Conservation (phyloP, 2,797 vertebrate genomes). For the Alca torda region DNA sequence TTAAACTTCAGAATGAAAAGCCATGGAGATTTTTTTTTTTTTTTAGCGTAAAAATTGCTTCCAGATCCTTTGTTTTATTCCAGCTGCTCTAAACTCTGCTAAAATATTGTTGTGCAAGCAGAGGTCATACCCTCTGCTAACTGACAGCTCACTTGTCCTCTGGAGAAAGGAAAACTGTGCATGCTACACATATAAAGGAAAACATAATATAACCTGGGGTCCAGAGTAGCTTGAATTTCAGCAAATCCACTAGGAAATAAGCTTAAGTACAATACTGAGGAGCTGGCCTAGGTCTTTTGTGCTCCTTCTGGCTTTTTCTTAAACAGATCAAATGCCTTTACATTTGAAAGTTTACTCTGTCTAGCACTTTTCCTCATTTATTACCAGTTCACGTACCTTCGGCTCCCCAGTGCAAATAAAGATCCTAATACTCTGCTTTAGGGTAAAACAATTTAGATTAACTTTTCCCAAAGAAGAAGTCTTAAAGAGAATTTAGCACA, state of each 20-base stretch:
- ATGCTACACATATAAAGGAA: background rate
- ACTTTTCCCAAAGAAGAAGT: background rate
- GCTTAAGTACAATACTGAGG: background rate
- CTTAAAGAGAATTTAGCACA: background rate
- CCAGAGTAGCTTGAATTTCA: slow-evolving; percentile 2
- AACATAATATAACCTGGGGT: background rate
- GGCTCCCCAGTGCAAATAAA: background rate
- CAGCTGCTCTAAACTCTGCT: background rate
- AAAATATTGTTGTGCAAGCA: background rate
- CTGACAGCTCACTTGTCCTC: slow-evolving; percentile 14
- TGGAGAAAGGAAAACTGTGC: background rate
- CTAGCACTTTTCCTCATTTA: background rate
- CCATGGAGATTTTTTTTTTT: background rate
- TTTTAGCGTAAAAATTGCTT: slow-evolving; percentile 11
- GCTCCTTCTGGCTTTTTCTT: background rate
- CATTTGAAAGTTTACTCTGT: background rate
- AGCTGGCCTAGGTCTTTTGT: background rate
- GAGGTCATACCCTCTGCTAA: background rate
- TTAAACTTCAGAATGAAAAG: background rate
- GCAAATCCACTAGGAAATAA: background rate
- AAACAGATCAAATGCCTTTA: background rate
- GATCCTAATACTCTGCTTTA: background rate
- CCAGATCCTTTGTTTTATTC: background rate
- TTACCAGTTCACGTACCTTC: background rate
- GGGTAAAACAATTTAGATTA: background rate